Base-by-base conservation (phyloP, 2,888 invertebrate species). In the Piscicola geometra region DNA sequence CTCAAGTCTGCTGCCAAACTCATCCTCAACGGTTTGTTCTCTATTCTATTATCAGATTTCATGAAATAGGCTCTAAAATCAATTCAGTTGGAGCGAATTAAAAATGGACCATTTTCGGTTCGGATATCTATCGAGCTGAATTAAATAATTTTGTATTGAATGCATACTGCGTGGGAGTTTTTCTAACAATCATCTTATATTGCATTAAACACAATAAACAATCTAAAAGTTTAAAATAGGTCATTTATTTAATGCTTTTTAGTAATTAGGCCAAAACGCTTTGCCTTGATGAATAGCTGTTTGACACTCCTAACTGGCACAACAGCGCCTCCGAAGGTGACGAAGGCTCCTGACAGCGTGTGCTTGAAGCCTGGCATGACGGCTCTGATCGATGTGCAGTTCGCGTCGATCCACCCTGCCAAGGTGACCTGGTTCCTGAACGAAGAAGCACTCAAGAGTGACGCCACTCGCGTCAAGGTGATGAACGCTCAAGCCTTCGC, bases 131-230 rank as follows among this genome's bases (percentile, higher is more conserved):
- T n/a, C n/a, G n/a, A n/a, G n/a, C n/a, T n/a, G n/a, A n/a, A n/a
- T n/a, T n/a, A n/a, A n/a, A n/a, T n/a, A n/a, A n/a, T n/a, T n/a
- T n/a, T n/a, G n/a, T n/a, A n/a, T n/a, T n/a, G n/a, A n/a, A n/a
- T n/a, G n/a, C n/a, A n/a, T n/a, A n/a, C n/a, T n/a, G n/a, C n/a
- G n/a, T n/a, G n/a, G n/a, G n/a, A n/a, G n/a, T n/a, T n/a, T n/a
- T n/a, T n/a, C n/a, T n/a, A n/a, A n/a, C 98, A 98, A 97, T 90
- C 94, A 78, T 94, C 94, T 86, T 84, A 94, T 72, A 95, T 92
- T 86, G 93, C 91, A 82, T 92, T 93, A 79, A 93, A 94, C 0
- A 88, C 79, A 80, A 60, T 78, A 77, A n/a, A 50, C 33, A 12
- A 50, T 71, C 2, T 83, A 84, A 78, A 81, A 81, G 21, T 80